These are phyloP conservation scores for Temnothorax unifasciatus DNA, from an alignment of 2,888 invertebrate species.

Conservation along the genomic window DNA sequence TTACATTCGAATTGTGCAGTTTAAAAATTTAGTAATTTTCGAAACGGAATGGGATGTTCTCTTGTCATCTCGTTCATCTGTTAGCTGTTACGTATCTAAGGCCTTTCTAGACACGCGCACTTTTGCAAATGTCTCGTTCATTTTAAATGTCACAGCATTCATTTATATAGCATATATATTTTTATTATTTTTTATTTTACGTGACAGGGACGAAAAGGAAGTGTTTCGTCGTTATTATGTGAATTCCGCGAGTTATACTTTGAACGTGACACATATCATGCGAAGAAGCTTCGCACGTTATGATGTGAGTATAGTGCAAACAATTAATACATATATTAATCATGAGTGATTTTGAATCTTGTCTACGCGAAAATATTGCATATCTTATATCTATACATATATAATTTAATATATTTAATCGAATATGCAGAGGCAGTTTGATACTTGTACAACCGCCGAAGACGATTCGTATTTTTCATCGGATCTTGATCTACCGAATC, in stretches of 20 bases:
- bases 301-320: conserved; percentile 75
- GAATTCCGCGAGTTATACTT: conserved; percentile 46
- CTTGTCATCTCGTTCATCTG: conserved; percentile 65
- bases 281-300: conserved; percentile 76
- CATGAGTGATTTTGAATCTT: not conserved
- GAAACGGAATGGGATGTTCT: conserved; percentile 22
- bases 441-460: conserved; percentile 71
- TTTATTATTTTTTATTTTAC: conserved; percentile 58
- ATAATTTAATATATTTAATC: not conserved
- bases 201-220: conserved; percentile 34
- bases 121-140: conserved; percentile 73
- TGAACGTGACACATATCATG: conserved; percentile 77
- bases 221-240: conserved; percentile 61
- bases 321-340: not conserved
- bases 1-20: not conserved
- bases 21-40: conserved; percentile 13
- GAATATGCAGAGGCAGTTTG: conserved; percentile 71
- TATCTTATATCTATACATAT: not conserved
- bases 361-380: not conserved
- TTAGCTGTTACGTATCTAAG: conserved; percentile 77
- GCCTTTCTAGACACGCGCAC: conserved; percentile 63
- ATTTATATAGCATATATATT: conserved; percentile 63
- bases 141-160: conserved; percentile 69
- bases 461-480: conserved; percentile 73
- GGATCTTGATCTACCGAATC: conserved; percentile 77